Conservation (phyloP, 2,888 invertebrate species). For the Andrena marginata region DNA sequence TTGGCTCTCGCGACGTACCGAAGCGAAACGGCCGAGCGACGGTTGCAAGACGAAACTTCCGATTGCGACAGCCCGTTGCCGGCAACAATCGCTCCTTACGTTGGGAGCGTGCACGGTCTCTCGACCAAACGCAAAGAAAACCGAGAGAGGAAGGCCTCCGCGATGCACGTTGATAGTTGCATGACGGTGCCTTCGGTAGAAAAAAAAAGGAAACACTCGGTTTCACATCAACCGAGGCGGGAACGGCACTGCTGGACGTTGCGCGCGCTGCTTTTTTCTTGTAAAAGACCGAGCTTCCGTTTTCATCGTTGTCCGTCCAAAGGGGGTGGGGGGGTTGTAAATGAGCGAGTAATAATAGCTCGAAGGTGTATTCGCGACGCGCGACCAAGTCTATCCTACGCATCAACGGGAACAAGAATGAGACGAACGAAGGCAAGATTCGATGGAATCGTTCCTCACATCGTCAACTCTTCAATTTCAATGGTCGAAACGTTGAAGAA, state of each 20-base stretch:
- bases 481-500: background rate
- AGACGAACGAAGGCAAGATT: slow-evolving; percentile 43
- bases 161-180: slow-evolving; percentile 63
- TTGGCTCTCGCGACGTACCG: slow-evolving; percentile 75
- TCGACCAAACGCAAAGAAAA: slow-evolving; percentile 49
- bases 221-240: slow-evolving; percentile 60
- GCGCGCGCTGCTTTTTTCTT: slow-evolving; percentile 44
- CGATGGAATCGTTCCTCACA: slow-evolving; percentile 12
- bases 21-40: slow-evolving; percentile 78
- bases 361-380: slow-evolving; percentile 49
- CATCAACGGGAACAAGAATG: slow-evolving; percentile 47
- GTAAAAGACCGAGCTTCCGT: slow-evolving; percentile 59
- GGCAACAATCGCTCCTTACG: slow-evolving; percentile 84
- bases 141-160: slow-evolving; percentile 48
- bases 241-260: slow-evolving; percentile 41
- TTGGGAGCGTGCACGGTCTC: slow-evolving; percentile 70
- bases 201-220: slow-evolving; percentile 51
- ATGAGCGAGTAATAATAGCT: slow-evolving; percentile 58
- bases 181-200: slow-evolving; percentile 51
- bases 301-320: slow-evolving; percentile 41
- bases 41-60: slow-evolving; percentile 83
- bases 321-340: slow-evolving; percentile 28
- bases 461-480: background rate
- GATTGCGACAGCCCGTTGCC: slow-evolving; percentile 82
- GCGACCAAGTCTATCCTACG: slow-evolving; percentile 51